Conservation (phyloP, 2,113 vertebrate genomes). For the Onychostruthus taczanowskii region DNA sequence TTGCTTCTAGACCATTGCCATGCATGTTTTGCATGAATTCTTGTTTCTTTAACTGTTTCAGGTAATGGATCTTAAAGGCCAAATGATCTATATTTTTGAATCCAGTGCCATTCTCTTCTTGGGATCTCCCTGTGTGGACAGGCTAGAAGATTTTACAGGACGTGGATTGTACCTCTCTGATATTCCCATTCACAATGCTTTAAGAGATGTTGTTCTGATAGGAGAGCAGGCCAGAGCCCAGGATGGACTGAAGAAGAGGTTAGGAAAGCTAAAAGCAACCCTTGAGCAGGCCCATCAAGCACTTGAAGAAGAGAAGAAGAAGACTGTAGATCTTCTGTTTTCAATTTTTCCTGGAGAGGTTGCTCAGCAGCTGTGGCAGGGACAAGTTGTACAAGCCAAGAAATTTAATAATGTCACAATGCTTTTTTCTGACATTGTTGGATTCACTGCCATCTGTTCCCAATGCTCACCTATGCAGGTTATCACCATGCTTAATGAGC, state of each 20-base stretch:
- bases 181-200: slow-evolving; percentile 95
- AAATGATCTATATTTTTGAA: slow-evolving; percentile 98
- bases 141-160: slow-evolving; percentile 93
- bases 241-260: slow-evolving; percentile 93
- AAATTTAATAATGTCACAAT: slow-evolving; percentile 93
- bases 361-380: slow-evolving; percentile 96
- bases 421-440: slow-evolving; percentile 98
- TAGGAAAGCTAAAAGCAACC: slow-evolving; percentile 94
- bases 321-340: slow-evolving; percentile 93
- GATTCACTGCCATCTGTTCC: slow-evolving; percentile 96
- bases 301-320: slow-evolving; percentile 96
- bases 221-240: slow-evolving; percentile 96
- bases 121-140: slow-evolving; percentile 95
- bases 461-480: slow-evolving; percentile 96
- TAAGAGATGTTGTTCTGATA: slow-evolving; percentile 94
- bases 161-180: slow-evolving; percentile 94
- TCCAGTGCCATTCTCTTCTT: slow-evolving; percentile 90
- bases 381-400: slow-evolving; percentile 92
- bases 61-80: slow-evolving; percentile 98
- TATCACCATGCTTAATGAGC: slow-evolving; percentile 95
- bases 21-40: not conserved
- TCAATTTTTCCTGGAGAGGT: slow-evolving; percentile 94
- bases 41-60: slow-evolving; percentile 66
- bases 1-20: not conserved
- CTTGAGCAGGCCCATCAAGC: slow-evolving; percentile 92